Base-by-base conservation (phyloP, 2,888 invertebrate species). In the Drosophila colorata region DNA sequence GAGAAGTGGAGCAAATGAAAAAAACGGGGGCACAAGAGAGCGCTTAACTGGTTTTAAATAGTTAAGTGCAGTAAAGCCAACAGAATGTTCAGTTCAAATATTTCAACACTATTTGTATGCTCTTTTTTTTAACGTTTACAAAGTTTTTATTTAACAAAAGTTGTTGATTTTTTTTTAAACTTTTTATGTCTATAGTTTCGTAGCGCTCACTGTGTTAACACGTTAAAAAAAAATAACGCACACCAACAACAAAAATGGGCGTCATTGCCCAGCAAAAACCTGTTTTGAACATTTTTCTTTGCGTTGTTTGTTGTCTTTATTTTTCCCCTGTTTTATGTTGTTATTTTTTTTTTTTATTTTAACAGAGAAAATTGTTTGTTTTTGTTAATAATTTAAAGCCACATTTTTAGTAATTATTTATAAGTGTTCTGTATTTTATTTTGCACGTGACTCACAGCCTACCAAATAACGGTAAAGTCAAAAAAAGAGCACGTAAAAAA, bases 381-480 rank as follows among this genome's bases (percentile, higher is more conserved):
- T 48, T 35, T 44, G 33, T 40, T 8, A 18, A 51, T 13, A 60
- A 60, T 33, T 40, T 48, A 35, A 16, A 44, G 16, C 4, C 35
- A 18, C 55, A 38, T 52, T 18, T 38, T 31, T 0, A 28, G 9
- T 28, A 2, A 28, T 28, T 9, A 1, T 28, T 9, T 28, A 28
- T 28, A 28, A 28, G 9, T 33, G 33, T 33, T 33, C 13, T 33
- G 13, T 13, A 13, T 13, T 23, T 60, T 40, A 13, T 7, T 58
- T 58, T 11, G 23, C 82, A 72, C 80, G 74, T 80, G 80, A 80
- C 65, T 79, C 78, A 78, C 78, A 77, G 60, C 37, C 18, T 6
- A 4, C 8, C 11, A 13, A 25, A 63, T 40, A 58, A 67, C 31
- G 49, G 25, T 14, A 43, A 52, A 41, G 53, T 31, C 31, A 31